Evolutionary conservation across 1,140 invertebrate species (phyloP).

Genomic region (Nasonia giraulti): DNA sequence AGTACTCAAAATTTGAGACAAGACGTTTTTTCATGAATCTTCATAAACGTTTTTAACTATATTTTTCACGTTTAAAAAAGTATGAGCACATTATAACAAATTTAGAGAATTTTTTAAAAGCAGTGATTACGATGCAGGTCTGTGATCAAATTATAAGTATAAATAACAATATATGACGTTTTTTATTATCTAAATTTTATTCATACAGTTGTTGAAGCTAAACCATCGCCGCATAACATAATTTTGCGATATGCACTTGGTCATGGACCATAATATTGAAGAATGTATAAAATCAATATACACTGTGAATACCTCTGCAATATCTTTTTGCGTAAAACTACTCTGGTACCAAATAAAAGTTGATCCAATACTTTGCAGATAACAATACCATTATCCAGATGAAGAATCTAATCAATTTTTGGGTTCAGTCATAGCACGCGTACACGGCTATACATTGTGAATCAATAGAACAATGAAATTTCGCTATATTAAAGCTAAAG

Average conservation of each 20-base stretch:
- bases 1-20: too few species aligned
- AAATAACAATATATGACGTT: neutral
- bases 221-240: slow-evolving; percentile 45
- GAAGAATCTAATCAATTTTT: neutral
- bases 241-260: slow-evolving; percentile 27
- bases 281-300: neutral
- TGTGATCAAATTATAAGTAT: neutral
- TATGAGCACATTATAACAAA: too few species aligned
- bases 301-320: neutral
- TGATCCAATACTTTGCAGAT: too few species aligned
- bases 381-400: neutral
- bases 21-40: too few species aligned
- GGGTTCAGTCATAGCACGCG: neutral
- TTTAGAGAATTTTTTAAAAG: too few species aligned
- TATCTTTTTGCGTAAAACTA: neutral
- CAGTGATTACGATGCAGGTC: too few species aligned
- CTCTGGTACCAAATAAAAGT: too few species aligned
- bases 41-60: too few species aligned
- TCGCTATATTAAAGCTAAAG: neutral
- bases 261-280: too few species aligned
- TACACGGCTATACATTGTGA: neutral
- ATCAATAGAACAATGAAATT: neutral
- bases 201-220: slow-evolving; percentile 43
- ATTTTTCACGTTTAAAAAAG: too few species aligned
- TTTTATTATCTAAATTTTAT: slow-evolving; percentile 39